Evolutionary conservation across 2,888 invertebrate species (phyloP).

Genomic region (Tiliacea citrago): DNA sequence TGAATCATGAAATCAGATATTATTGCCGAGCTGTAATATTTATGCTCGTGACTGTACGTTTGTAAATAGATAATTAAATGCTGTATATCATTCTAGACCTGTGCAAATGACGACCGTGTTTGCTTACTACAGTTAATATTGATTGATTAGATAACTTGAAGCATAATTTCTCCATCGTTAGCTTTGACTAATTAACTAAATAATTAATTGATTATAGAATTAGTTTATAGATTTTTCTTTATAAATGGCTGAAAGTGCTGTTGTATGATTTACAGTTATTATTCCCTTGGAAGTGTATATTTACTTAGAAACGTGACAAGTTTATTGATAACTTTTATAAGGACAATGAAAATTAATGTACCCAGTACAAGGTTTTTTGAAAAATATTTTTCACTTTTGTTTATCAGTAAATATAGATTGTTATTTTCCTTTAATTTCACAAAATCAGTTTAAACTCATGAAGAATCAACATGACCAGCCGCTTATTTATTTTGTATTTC

Average conservation of each 20-base stretch:
- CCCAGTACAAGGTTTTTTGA: too few relatives aligned
- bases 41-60: background rate
- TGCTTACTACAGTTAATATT: conserved; percentile 9
- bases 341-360: too few relatives aligned
- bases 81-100: conserved; percentile 15
- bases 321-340: background rate
- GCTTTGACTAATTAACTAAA: too few relatives aligned
- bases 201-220: conserved; percentile 18
- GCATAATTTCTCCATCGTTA: background rate
- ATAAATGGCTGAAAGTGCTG: background rate
- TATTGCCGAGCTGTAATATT: too few relatives aligned
- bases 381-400: too few relatives aligned
- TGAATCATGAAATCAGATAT: too few relatives aligned
- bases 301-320: background rate
- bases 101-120: background rate
- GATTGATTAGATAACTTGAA: background rate
- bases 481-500: too few relatives aligned
- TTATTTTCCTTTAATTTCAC: too few relatives aligned
- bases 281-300: background rate
- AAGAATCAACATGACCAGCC: too few relatives aligned
- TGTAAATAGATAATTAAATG: conserved; percentile 13
- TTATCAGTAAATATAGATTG: too few relatives aligned
- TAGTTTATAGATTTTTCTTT: background rate
- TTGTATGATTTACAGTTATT: background rate
- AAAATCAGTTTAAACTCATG: too few relatives aligned